These are phyloP conservation scores for Cyaniris semiargus DNA, from an alignment of 2,888 invertebrate species.

Conservation along the genomic window DNA sequence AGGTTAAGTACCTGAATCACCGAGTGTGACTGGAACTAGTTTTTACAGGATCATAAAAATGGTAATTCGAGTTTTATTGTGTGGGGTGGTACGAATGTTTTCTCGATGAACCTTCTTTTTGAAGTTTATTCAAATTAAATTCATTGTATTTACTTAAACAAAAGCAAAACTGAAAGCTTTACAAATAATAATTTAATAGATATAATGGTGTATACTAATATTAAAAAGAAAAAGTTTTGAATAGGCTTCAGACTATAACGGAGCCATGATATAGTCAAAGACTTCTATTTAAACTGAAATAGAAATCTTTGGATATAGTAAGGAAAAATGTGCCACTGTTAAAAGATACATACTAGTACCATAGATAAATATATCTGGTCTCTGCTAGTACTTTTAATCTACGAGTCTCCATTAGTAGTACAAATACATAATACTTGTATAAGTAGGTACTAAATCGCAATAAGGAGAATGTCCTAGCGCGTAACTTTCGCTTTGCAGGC, in stretches of 20 bases:
- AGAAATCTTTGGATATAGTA: too few species aligned
- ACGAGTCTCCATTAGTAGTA: not conserved
- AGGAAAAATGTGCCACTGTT: not conserved
- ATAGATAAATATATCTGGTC: too few species aligned
- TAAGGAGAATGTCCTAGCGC: constrained; percentile 11
- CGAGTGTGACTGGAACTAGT: constrained; percentile 22
- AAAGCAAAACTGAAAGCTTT: too few species aligned
- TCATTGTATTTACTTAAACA: not conserved
- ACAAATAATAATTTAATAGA: too few species aligned
- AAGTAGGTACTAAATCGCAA: not conserved
- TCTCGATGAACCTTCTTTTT: not conserved
- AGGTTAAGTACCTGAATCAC: constrained; percentile 18
- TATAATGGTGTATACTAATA: too few species aligned
- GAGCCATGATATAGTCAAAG: too few species aligned
- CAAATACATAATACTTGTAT: not conserved
- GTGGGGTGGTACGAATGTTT: not conserved
- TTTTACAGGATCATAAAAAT: constrained; percentile 8
- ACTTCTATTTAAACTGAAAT: too few species aligned
- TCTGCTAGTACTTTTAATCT: too few species aligned
- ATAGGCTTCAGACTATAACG: too few species aligned
- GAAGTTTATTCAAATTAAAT: not conserved
- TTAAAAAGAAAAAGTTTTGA: too few species aligned
- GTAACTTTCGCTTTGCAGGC: constrained; percentile 34
- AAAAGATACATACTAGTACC: too few species aligned
- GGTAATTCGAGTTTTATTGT: constrained; percentile 1